Evolutionary conservation across 2,888 invertebrate species (phyloP), one percentile per base, ranked within the genome.

Genomic region (Stenotaenia linearis): DNA sequence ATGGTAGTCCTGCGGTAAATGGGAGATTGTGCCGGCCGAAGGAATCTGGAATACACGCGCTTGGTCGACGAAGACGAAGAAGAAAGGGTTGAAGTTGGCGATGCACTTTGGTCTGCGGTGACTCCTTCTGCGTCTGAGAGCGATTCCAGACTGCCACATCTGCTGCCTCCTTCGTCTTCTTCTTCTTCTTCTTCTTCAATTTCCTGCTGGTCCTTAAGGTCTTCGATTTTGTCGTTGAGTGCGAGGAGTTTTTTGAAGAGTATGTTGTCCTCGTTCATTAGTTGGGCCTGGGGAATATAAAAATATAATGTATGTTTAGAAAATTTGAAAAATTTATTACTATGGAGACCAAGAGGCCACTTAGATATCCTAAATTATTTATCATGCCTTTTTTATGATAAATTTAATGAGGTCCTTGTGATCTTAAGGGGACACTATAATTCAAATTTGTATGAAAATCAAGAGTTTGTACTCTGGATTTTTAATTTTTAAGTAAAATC

Each of bases 141-240:
- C 6, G 45, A 45, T 28, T 78, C 79, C 7, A 74, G 69, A 12
- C 50, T 50, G n/a, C 35, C 45, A 30, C 32, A 50, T 30, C 78
- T 45, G 15, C 61, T 45, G 18, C 30, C 78, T 9, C 50, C 56
- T 25, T 30, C 32, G n/a, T 15, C 28, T 21, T n/a, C n/a, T n/a
- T n/a, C n/a, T n/a, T n/a, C n/a, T n/a, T n/a, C n/a, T n/a, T n/a
- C n/a, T n/a, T n/a, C n/a, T n/a, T 18, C 21, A 5, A n/a, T 25
- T n/a, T 25, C 25, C 25, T 32, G 23, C 30, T 80, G 80, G 21
- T 80, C 61, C 61, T 80, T 80, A n/a, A 80, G 40, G 18, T 80
- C 79, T n/a, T 77, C 30, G 32, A 80, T 80, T 32, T 79, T 75
- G n/a, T 77, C 77, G 1, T 78, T 56, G 18, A 80, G 35, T 15